Conservation (phyloP, 2,113 vertebrate species). For the Rhadina sibilatrix region DNA sequence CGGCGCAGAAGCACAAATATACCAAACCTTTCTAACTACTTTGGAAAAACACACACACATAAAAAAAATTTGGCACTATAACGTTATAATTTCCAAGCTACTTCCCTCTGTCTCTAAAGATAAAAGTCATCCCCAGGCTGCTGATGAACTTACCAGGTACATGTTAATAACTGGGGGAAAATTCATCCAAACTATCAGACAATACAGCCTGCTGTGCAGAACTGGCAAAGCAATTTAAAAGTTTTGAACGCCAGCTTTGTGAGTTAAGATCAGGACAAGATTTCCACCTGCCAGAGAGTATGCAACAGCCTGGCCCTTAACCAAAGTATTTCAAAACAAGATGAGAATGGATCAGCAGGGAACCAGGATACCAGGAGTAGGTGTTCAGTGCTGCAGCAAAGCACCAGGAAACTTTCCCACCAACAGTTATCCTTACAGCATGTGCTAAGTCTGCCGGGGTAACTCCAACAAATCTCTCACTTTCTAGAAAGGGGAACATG, state of each 20-base stretch:
- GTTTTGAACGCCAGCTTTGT: background rate
- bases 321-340: background rate
- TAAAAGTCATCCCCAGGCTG: slow-evolving; percentile 11
- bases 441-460: background rate
- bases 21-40: background rate
- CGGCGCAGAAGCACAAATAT: background rate
- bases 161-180: background rate
- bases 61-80: background rate
- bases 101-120: slow-evolving; percentile 42
- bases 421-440: background rate
- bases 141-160: slow-evolving; percentile 46
- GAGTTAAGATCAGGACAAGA: background rate
- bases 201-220: background rate
- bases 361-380: background rate
- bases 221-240: background rate
- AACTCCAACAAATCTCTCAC: background rate
- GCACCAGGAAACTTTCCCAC: background rate
- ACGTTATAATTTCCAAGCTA: background rate
- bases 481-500: background rate
- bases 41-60: background rate
- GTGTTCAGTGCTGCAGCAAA: background rate
- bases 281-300: background rate
- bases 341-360: background rate
- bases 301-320: background rate
- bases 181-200: background rate